Evolutionary conservation across 2,113 vertebrate genomes (phyloP).

Genomic region (Hemiscyllium ocellatum): DNA sequence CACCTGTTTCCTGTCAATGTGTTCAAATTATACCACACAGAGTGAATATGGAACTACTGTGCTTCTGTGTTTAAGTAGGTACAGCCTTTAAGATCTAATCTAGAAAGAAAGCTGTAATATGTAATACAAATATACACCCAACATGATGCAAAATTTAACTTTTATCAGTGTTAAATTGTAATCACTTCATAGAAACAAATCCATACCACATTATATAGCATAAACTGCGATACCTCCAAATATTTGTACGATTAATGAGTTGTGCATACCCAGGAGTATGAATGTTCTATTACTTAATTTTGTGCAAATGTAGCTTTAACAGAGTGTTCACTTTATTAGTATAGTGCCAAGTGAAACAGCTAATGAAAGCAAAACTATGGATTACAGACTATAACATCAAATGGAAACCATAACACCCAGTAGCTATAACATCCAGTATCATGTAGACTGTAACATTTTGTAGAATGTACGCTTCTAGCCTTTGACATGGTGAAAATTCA

Average conservation of each 20-base stretch:
- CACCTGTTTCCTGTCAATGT: not conserved
- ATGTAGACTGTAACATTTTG: not conserved
- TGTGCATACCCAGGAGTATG: not conserved
- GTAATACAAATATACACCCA: not conserved
- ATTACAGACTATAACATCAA: not conserved
- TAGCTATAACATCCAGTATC: not conserved
- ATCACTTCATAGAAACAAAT: not conserved
- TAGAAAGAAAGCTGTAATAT: not conserved
- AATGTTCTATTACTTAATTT: not conserved
- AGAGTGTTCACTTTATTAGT: not conserved
- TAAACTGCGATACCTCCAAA: not conserved
- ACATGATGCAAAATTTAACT: not conserved
- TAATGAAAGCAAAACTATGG: not conserved
- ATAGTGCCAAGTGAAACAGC: not conserved
- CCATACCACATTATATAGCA: not conserved
- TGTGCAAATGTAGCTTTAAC: not conserved
- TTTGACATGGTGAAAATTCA: not conserved
- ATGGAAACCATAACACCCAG: not conserved
- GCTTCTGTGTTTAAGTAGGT: not conserved
- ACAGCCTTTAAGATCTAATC: not conserved
- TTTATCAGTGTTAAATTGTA: not conserved
- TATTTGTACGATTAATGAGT: not conserved
- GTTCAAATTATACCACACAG: constrained; percentile 23
- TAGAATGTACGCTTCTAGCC: not conserved
- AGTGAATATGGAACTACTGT: not conserved